A percentile compares a stretch with the other conserved stretches of the same genome.
These are phyloP conservation scores for Ips typographus DNA, from an alignment of 1,140 invertebrate species.

Conservation along the genomic window DNA sequence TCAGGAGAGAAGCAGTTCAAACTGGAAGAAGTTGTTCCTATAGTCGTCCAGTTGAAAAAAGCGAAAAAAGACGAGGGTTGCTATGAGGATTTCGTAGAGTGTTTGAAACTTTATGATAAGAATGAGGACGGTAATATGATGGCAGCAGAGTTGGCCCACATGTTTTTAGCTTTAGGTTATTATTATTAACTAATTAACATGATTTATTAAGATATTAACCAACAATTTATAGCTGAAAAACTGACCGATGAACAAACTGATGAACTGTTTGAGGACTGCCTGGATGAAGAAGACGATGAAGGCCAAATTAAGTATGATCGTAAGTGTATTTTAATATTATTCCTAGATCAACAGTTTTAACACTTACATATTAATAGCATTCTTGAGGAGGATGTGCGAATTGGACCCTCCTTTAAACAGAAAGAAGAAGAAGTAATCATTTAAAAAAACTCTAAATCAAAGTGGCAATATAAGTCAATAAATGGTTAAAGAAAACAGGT, in stretches of 20 bases:
- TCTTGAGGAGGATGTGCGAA: constrained; percentile 44
- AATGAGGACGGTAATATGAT: constrained; percentile 74
- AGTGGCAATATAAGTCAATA: too few species aligned
- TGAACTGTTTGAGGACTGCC: constrained; percentile 80
- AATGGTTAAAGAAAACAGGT: too few species aligned
- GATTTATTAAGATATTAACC: not conserved
- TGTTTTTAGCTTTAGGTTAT: constrained; percentile 67
- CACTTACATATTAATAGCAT: constrained; percentile 37
- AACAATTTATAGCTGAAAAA: constrained; percentile 71
- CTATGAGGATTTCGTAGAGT: constrained; percentile 76
- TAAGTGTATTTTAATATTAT: constrained; percentile 57
- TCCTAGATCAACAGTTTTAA: constrained; percentile 3
- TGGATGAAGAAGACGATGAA: constrained; percentile 90
- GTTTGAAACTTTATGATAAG: constrained; percentile 76
- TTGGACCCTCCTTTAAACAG: constrained; percentile 42
- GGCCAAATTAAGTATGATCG: constrained; percentile 91
- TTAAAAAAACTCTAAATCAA: too few species aligned
- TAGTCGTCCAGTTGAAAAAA: constrained; percentile 66
- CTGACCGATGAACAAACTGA: constrained; percentile 81
- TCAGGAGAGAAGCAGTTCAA: constrained; percentile 67
- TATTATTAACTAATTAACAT: constrained; percentile 26
- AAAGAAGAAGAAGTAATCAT: constrained; percentile 38
- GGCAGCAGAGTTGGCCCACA: constrained; percentile 70
- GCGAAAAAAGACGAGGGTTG: constrained; percentile 69
- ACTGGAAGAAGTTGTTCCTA: constrained; percentile 72